Evolutionary conservation across 2,797 vertebrate genomes (phyloP).

Genomic region (Oreortyx pictus): DNA sequence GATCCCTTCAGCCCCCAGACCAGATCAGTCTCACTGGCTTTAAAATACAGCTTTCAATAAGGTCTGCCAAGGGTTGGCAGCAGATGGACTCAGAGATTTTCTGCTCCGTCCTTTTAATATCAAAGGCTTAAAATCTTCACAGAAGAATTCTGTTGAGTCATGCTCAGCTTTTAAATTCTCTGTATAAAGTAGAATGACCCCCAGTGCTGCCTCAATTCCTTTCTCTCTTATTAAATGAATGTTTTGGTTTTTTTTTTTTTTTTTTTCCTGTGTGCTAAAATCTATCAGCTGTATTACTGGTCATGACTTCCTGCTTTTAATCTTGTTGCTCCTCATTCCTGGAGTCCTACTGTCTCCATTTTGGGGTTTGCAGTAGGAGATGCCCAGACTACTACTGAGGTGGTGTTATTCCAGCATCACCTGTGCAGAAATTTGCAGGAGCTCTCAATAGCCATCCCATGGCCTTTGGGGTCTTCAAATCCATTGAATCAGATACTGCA

Average conservation of each 20-base stretch:
- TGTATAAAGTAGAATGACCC: background rate
- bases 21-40: background rate
- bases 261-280: background rate
- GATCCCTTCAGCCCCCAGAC: background rate
- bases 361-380: background rate
- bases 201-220: background rate
- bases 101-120: background rate
- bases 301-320: background rate
- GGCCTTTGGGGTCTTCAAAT: background rate
- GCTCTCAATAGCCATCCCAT: background rate
- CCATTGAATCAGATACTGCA: background rate
- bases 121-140: background rate
- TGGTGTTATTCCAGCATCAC: background rate
- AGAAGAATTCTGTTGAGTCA: conserved; percentile 5
- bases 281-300: background rate
- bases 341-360: background rate
- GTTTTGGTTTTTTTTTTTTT: background rate
- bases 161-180: background rate
- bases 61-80: background rate
- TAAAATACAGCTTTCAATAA: background rate
- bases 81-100: background rate
- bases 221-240: background rate
- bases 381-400: background rate
- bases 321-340: background rate
- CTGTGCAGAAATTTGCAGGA: background rate